Evolutionary conservation across 2,113 vertebrate genomes (phyloP).

Genomic region (Cynocephalus volans): DNA sequence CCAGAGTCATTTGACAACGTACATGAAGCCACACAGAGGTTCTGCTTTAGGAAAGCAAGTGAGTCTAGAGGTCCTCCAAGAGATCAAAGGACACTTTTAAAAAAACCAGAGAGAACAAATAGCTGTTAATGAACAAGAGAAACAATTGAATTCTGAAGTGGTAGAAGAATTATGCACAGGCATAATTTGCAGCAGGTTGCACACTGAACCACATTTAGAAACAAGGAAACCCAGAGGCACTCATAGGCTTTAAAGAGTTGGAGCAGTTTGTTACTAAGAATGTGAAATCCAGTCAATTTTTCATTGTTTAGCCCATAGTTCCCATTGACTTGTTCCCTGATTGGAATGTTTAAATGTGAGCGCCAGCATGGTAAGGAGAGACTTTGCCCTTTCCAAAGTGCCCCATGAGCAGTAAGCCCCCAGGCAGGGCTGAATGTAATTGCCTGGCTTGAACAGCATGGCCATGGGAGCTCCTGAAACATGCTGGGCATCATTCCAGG

Average conservation of each 20-base stretch:
- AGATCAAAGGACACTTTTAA: constrained; percentile 34
- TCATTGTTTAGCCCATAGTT: not conserved
- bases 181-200: constrained; percentile 83
- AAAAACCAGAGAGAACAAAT: constrained; percentile 73
- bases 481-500: no score
- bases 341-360: not conserved
- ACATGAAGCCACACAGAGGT: not conserved
- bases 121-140: constrained; percentile 84
- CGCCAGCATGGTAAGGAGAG: not conserved
- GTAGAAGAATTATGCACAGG: constrained; percentile 81
- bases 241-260: constrained; percentile 20
- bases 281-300: constrained; percentile 50
- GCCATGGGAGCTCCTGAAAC: not conserved
- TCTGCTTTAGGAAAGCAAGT: constrained; percentile 66
- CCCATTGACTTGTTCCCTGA: not conserved
- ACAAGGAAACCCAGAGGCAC: constrained; percentile 74
- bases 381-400: not conserved
- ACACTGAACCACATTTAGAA: constrained; percentile 76
- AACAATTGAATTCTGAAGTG: constrained; percentile 83
- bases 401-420: not conserved
- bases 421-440: no score
- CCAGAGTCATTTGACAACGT: constrained; percentile 50
- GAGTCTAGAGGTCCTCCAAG: constrained; percentile 17
- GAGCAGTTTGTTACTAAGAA: constrained; percentile 36
- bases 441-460: not conserved